Base-by-base conservation (phyloP, 1,140 invertebrate genomes). In the Drosophila trapezifrons region DNA sequence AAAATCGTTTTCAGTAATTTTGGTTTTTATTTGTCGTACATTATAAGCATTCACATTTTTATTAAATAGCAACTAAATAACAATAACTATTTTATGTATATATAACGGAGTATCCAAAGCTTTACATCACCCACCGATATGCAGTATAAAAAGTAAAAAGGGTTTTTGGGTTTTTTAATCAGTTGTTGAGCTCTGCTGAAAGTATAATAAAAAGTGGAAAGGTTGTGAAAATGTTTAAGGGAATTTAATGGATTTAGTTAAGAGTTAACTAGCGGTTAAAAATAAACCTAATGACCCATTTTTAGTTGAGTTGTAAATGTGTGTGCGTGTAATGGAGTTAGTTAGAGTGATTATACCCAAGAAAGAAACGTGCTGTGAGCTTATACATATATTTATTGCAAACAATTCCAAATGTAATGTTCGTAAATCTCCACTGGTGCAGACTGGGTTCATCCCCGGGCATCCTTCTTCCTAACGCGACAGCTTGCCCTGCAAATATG, bases 61-160 rank as follows among this genome's bases (percentile, higher is more conserved):
- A 80, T 87, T 89, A 76, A 73, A 87, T 87, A 89, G 63, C 64
- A 77, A 87, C 80, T 87, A 87, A 83, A 89, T 87, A 87, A 87
- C 83, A 87, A 89, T 74, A 80, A 83, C 76, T 78, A 79, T 27
- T 45, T 47, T 51, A 54, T 32, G 35, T 46, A 18, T 73, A 38
- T 73, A 63, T 58, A 72, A 62, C 49, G 71, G 51, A 86, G 55
- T 76, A 77, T 87, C 83, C 83, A 83, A 79, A 83, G 80, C 58
- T 83, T 83, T 66, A 80, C 83, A 83, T 89, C 84, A 87, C 84
- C 79, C 83, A 86, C 84, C 83, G 72, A 70, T 76, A 66, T 77
- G 72, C 67, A 49, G 72, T 76, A 79, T 89, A 70, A 79, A 83
- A 76, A 86, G 62, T 87, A 77, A 52, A 77, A 76, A 83, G 46